Base-by-base conservation (phyloP, 92 coral and sea anemone genomes). In the Epizoanthus rinbou region DNA sequence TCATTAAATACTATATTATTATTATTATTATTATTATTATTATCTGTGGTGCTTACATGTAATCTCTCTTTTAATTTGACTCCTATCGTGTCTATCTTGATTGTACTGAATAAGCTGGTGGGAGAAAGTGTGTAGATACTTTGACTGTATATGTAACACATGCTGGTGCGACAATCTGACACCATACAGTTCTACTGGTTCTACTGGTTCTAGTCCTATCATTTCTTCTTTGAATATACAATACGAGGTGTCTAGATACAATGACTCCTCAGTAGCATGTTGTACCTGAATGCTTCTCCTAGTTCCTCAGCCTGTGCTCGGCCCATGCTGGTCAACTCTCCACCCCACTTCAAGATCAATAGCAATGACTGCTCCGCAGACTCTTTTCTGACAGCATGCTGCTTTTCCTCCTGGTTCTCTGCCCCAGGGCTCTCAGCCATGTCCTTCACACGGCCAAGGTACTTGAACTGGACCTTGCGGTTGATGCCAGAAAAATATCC, bases 401-500 rank as follows among this genome's bases (percentile, higher is more conserved):
- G 60, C n/a, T 81, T 80, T 43, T 43, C 83, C 13, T 76, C 57
- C 54, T 87, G 84, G 22, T 24, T 58, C 17, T 87, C 90, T 24
- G 84, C 64, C 17, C 90, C 87, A 19, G 90, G 82, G 50, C 41
- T 59, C 37, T 76, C 84, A 13, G 24, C 17, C 14, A 72, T 85
- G 22, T 76, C 88, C 17, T 68, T 80, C 7, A 81, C 64, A 21
- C 84, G 80, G 13, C 87, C 84, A 24, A 87, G 80, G 64, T 82
- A 82, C 54, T 87, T 87, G 69, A 87, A 50, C 76, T 87, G 90
- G 41, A 87, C 53, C 79, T 87, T 87, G 45, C 90, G 90, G 67
- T 87, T 87, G 22, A 87, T 87, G 59, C 90, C 90, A 1, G 90
- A 87, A 43, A 87, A 87, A 73, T 87, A 85, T 6, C 90, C 90